phyloP scores from a whole-genome alignment of 2,888 invertebrate species.

The Drosophila tanythrix region DNA sequence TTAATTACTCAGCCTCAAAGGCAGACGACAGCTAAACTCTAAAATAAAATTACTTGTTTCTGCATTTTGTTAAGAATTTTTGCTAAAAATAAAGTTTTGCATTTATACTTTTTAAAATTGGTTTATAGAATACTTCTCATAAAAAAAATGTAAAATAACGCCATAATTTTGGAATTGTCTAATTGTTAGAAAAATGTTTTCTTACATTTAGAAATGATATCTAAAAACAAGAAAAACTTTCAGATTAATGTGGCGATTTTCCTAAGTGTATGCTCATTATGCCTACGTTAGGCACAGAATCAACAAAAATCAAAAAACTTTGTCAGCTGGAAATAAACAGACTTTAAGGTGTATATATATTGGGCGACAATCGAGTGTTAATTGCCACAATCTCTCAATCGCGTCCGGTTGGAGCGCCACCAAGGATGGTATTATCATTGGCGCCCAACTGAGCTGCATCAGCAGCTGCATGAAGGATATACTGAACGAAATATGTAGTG shows the following conservation, averaged over 20 bases:
- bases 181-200: too few relatives aligned
- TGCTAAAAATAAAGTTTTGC: too few relatives aligned
- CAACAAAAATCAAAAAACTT: background rate
- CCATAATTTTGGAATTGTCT: too few relatives aligned
- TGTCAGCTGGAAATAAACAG: background rate
- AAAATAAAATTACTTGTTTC: too few relatives aligned
- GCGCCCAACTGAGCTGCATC: slow-evolving; percentile 7
- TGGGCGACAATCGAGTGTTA: background rate
- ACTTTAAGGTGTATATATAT: background rate
- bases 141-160: too few relatives aligned
- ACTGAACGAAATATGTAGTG: slow-evolving; percentile 23
- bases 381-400: background rate
- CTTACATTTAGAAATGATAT: background rate
- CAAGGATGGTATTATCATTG: slow-evolving; percentile 22
- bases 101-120: too few relatives aligned
- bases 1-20: background rate
- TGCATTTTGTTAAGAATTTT: too few relatives aligned
- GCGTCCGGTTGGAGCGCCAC: slow-evolving; percentile 9
- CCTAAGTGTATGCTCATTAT: background rate
- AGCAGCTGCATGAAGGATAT: slow-evolving; percentile 15
- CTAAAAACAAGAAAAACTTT: background rate
- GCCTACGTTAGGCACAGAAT: background rate
- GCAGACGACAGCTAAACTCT: too few relatives aligned
- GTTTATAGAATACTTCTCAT: too few relatives aligned
- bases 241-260: background rate